Evolutionary conservation across 1,140 invertebrate species (phyloP), one percentile per base, ranked within the genome.

Genomic region (Cryptotermes secundus): DNA sequence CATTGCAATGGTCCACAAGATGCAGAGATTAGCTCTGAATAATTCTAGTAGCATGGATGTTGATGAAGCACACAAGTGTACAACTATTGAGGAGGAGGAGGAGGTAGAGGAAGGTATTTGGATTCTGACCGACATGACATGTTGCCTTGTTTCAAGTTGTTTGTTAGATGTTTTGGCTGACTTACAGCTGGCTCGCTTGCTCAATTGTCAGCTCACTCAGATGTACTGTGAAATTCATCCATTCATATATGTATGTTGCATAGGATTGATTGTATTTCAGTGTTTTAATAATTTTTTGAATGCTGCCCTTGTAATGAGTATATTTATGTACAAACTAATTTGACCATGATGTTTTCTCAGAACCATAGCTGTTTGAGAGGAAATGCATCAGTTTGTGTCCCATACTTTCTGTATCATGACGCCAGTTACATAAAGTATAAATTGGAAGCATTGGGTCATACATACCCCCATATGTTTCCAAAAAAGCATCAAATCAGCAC

Each of bases 1-100:
- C 84, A 91, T 91, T 86, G 88, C 90, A 84, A 91, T 91, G 90
- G 91, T 91, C 85, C 90, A 91, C 88, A 91, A 91, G 89, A 91
- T 91, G 90, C 91, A 91, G 88, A 89, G 91, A 86, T 88, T 91
- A 88, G 90, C 90, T 86, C 89, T 91, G 81, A 87, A 85, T 87
- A 88, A 86, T 87, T 87, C 87, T 86, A 88, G 87, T 86, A 88
- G 87, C 87, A 88, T 88, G 88, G 88, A 87, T 59, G 87, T 88
- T 85, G 88, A 87, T 84, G 86, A 87, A 72, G 83, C 86, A 81
- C 86, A 85, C 79, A 87, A 86, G 85, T 88, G 87, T 86, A 84
- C 85, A 34, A 87, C 86, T 83, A 88, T 88, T 85, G 84, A 87
- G 83, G 88, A 88, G 88, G 88, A 85, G 85, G 88, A 87, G 83